phyloP scores from a whole-genome alignment of 2,797 vertebrate genomes.

The Amblyopsis hoosieri region DNA sequence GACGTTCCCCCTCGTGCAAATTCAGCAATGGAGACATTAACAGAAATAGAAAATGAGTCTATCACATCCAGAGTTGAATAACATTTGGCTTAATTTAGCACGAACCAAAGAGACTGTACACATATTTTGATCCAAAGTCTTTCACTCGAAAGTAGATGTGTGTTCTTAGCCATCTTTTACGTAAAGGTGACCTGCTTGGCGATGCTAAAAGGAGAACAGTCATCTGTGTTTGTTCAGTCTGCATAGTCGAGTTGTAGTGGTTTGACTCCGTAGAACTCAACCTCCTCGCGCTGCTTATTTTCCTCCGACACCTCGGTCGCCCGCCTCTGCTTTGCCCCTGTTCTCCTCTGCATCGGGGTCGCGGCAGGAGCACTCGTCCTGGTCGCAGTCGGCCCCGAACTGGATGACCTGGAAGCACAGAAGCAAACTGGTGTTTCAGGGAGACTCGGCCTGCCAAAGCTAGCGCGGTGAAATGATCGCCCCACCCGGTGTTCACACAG shows the following conservation, averaged over 20 bases:
- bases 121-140: too few species aligned
- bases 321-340: slow-evolving; percentile 73
- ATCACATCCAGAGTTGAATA: slow-evolving; percentile 6
- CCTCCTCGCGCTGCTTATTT: slow-evolving; percentile 17
- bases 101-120: not conserved
- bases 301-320: slow-evolving; percentile 12
- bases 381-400: slow-evolving; percentile 92
- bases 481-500: too few species aligned
- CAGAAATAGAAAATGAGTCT: slow-evolving; percentile 21
- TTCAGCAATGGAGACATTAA: slow-evolving; percentile 25
- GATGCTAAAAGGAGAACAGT: slow-evolving; percentile 21
- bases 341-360: slow-evolving; percentile 95
- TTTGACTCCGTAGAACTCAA: slow-evolving; percentile 40
- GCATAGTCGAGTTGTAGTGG: slow-evolving; percentile 19
- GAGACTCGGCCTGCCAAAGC: slow-evolving; percentile 7
- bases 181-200: too few species aligned
- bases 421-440: slow-evolving; percentile 17
- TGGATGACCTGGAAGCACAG: slow-evolving; percentile 86
- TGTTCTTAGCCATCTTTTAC: too few species aligned
- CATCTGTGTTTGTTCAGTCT: slow-evolving; percentile 31
- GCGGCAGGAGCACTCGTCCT: slow-evolving; percentile 93
- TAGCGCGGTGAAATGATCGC: too few species aligned
- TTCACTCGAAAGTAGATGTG: too few species aligned
- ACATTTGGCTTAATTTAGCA: slow-evolving; percentile 16
- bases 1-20: slow-evolving; percentile 10